These are phyloP conservation scores for Atethmia centrago DNA, from an alignment of 2,888 invertebrate species.

Conservation along the genomic window DNA sequence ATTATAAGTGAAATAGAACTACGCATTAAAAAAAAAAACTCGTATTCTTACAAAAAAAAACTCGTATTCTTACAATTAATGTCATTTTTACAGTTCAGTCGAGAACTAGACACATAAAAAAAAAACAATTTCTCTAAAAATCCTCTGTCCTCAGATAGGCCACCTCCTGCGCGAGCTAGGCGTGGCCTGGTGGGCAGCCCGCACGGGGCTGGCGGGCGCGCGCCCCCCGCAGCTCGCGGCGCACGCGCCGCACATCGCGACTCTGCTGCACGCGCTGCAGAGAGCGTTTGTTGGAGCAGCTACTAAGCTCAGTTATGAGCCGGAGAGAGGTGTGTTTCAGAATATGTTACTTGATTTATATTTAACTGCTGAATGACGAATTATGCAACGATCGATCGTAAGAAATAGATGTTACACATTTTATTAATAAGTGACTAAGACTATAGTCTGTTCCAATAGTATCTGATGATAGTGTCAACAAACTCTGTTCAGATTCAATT, in stretches of 20 bases:
- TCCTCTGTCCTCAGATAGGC: slow-evolving; percentile 71
- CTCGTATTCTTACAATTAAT: not conserved
- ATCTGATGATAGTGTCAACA: too few relatives aligned
- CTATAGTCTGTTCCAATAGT: too few relatives aligned
- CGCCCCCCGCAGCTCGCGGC: slow-evolving; percentile 68
- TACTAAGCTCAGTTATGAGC: slow-evolving; percentile 55
- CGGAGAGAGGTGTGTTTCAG: slow-evolving; percentile 74
- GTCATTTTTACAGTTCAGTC: not conserved
- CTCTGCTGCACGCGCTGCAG: slow-evolving; percentile 70
- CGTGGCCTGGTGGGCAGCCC: slow-evolving; percentile 77
- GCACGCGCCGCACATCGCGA: slow-evolving; percentile 67
- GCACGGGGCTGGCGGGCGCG: slow-evolving; percentile 52
- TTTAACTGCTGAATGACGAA: not conserved
- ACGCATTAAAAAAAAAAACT: not conserved
- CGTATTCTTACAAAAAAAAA: not conserved
- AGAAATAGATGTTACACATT: too few relatives aligned
- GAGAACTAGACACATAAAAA: not conserved
- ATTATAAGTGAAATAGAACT: not conserved
- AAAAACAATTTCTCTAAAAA: not conserved
- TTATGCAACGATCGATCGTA: too few relatives aligned
- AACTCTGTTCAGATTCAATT: too few relatives aligned
- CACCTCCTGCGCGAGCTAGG: slow-evolving; percentile 79
- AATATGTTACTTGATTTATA: too few relatives aligned
- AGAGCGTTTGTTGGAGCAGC: slow-evolving; percentile 42
- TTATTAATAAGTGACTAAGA: too few relatives aligned